Conservation (phyloP, 1,140 invertebrate species). For the Cryptotermes secundus region DNA sequence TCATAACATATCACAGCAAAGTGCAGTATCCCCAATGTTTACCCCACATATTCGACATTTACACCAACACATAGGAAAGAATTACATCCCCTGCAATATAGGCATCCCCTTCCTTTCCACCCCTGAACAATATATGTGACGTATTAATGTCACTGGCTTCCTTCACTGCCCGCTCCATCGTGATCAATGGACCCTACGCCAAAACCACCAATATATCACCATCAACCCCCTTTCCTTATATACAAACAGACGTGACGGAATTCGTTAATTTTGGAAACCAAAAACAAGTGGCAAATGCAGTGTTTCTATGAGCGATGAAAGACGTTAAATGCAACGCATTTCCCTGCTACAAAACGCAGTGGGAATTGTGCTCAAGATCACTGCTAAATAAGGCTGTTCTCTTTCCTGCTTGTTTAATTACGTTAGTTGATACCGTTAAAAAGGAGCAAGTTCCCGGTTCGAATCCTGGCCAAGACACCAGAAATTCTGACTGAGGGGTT, state of each 20-base stretch:
- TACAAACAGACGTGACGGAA: constrained; percentile 8
- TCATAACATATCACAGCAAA: not conserved
- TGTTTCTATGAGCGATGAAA: too few species aligned
- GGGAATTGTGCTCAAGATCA: too few species aligned
- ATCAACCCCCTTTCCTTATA: not conserved
- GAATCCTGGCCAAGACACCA: too few species aligned
- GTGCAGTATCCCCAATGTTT: not conserved
- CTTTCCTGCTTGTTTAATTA: too few species aligned
- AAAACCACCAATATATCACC: not conserved
- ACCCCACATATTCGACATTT: not conserved
- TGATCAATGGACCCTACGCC: not conserved
- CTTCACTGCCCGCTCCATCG: not conserved
- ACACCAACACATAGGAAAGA: not conserved
- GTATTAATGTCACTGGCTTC: constrained; percentile 7
- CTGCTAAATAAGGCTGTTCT: too few species aligned
- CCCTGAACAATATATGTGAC: constrained; percentile 3
- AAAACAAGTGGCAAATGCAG: not conserved
- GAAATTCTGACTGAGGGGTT: too few species aligned
- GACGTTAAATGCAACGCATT: too few species aligned
- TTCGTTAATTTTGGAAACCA: not conserved
- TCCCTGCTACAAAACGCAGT: too few species aligned
- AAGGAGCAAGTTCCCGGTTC: too few species aligned
- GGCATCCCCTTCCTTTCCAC: not conserved
- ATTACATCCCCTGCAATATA: constrained; percentile 13
- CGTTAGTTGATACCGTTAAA: too few species aligned